Evolutionary conservation across 92 coral and sea anemone species (phyloP), one percentile per base, ranked within the genome.

Genomic region (Nematostella vectensis): DNA sequence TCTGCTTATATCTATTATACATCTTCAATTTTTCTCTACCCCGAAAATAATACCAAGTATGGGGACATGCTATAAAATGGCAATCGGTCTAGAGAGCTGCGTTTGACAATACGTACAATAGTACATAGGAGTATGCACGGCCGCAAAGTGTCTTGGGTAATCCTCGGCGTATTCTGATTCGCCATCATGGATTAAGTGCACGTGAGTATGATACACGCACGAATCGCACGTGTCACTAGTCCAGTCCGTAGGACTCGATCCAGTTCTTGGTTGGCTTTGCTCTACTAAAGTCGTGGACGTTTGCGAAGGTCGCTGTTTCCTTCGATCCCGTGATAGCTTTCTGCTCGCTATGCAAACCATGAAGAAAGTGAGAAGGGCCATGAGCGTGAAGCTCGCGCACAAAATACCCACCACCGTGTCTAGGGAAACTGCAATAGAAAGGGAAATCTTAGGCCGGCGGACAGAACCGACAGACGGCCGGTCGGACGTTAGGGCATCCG

Each of bases 271-370:
- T 19, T 17, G 17, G 18, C 4, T 45, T 45, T 45, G 4, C 4
- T 8, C 17, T 4, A 11, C 18, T 4, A 19, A 17, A 4, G 51
- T 22, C 4, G 12, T 45, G 9, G 9, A 6, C 4, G 51, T 11
- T 19, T 45, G 51, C 4, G 51, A 4, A 4, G 9, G 9, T 8
- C 4, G 9, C 51, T 45, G 51, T 19, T 19, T 65, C 43, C 50
- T 65, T 54, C 62, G 53, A 30, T 65, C 55, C 20, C 50, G 55
- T 4, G 71, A 25, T 22, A 65, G 48, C 25, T 65, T 65, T 27
- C 71, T 36, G 21, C 71, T 65, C 12, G 71, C 71, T 3, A 65
- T 54, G 62, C 71, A 65, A 12, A 65, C 71, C 71, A 65, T 65
- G 42, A 57, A 65, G 26, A 65, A 28, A 23, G 71, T 65, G 54